Evolutionary conservation across 2,888 invertebrate genomes (phyloP), one percentile per base, ranked within the genome.

Genomic region (Drosophila leonis): DNA sequence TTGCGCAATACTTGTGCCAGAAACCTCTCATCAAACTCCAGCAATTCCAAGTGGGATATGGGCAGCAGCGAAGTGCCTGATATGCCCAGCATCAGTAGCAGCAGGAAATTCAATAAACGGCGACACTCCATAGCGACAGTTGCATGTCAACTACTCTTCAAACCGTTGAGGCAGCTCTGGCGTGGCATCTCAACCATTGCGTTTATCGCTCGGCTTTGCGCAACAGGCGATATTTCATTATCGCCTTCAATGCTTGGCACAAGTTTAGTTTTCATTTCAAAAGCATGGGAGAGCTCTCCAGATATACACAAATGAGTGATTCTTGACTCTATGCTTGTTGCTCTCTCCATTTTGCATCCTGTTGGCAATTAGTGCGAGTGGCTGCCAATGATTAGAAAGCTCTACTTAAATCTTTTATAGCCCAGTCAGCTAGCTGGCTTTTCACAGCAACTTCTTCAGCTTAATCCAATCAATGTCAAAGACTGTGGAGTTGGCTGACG

Each of bases 401-500:
- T 64, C 52, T 61, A 52, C 20, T 72, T 42, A 72, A 72, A 72
- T 63, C 39, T 8, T 20, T 52, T 62, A 57, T 46, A 55, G 56
- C 42, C 48, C 55, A 44, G 27, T 4, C 48, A 46, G 9, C 52
- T 39, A 35, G 39, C 49, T 57, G 24, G 27, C 64, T 56, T n/a
- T 42, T 24, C 41, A 18, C 35, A 48, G 29, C 29, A 44, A 48
- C 81, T 61, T 52, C 72, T 57, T 57, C 71, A 41, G 27, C 44
- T 51, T 78, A 88, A 78, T 72, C 71, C 73, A 82, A 78, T 82
- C 85, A 84, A 75, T 80, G 86, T 65, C 88, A 75, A 55, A 68
- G 66, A 52, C 82, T 82, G 5, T 37, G 13, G 10, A 48, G 48
- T 48, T 35, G 31, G 24, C 37, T 59, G 39, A n/a, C 31, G 9